Base-by-base conservation (phyloP, 2,113 vertebrate species). In the Gobio gobio region DNA sequence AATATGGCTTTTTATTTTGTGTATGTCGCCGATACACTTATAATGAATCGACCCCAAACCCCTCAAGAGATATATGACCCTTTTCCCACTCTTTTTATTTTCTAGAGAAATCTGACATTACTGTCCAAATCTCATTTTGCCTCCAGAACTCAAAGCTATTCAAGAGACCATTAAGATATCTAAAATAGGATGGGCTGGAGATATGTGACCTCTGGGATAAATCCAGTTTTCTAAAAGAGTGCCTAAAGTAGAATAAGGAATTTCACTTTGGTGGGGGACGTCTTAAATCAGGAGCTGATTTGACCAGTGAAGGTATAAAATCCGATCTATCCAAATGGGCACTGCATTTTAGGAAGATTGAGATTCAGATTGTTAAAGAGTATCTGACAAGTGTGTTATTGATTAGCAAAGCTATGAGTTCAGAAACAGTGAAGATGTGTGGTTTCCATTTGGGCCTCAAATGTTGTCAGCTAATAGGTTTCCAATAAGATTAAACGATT, bases 71-170 rank as follows among this genome's bases (percentile, higher is more conserved):
- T 58, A 89, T 49, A 83, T 29, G 47, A 40, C 81, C 66, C 47
- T 29, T 54, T 82, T 33, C 18, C 10, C 20, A 2, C 47, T 49
- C 22, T 51, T 68, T 64, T 68, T 68, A 51, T 26, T 82, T 43
- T 45, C 8, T 76, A 59, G 51, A 78, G 79, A 84, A 77, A 84
- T 84, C 74, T 84, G 45, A 68, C 58, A 84, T 73, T 66, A 40
- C 75, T 66, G 47, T 85, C 45, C 61, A 85, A 85, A 85, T 85
- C 49, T 78, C 75, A 79, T 78, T 78, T 78, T 45, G 74, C 83
- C 83, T 66, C 83, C 83, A 84, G 61, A 72, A 83, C 81, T 83
- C 81, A 83, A 83, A 72, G 81, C 66, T 73, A 72, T 83, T 83
- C 66, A 83, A 83, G 66, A 83, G 81, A 26, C 81, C 81, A 78